A percentile compares a stretch with the other conserved stretches of the same genome.
These are phyloP conservation scores for Jordanella pulchra DNA, from an alignment of 2,797 vertebrate species.

Conservation along the genomic window DNA sequence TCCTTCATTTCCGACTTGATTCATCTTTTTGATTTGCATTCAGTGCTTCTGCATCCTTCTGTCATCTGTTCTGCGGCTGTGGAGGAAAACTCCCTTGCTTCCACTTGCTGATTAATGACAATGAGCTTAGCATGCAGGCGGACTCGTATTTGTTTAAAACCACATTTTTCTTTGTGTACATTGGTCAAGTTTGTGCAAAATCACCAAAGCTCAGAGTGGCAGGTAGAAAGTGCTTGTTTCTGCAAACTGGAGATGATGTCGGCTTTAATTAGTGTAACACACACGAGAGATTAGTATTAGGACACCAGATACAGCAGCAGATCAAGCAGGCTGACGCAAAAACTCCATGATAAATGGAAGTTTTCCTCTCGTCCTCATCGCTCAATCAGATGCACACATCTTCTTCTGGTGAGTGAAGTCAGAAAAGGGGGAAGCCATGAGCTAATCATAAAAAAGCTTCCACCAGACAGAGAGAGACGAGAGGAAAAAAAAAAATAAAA, in stretches of 20 bases:
- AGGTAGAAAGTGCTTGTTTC: not conserved
- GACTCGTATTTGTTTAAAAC: constrained; percentile 15
- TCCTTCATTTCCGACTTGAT: not conserved
- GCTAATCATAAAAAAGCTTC: constrained; percentile 46
- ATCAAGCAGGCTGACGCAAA: constrained; percentile 55
- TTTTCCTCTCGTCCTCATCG: constrained; percentile 30
- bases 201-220: constrained; percentile 8
- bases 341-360: constrained; percentile 35
- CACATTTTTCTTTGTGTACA: not conserved
- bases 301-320: constrained; percentile 33
- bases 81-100: constrained; percentile 16
- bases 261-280: constrained; percentile 23
- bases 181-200: not conserved
- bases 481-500: too few relatives aligned
- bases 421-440: constrained; percentile 51
- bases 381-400: constrained; percentile 48
- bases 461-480: constrained; percentile 24
- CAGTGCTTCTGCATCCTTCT: constrained; percentile 3
- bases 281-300: not conserved
- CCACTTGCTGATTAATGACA: constrained; percentile 60
- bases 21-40: constrained; percentile 4
- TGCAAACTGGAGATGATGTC: constrained; percentile 21
- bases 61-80: not conserved
- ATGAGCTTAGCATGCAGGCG: constrained; percentile 47
- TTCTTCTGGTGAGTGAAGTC: constrained; percentile 39